Conservation (phyloP, 2,797 vertebrate genomes). For the Cynodonichthys magdalenae region DNA sequence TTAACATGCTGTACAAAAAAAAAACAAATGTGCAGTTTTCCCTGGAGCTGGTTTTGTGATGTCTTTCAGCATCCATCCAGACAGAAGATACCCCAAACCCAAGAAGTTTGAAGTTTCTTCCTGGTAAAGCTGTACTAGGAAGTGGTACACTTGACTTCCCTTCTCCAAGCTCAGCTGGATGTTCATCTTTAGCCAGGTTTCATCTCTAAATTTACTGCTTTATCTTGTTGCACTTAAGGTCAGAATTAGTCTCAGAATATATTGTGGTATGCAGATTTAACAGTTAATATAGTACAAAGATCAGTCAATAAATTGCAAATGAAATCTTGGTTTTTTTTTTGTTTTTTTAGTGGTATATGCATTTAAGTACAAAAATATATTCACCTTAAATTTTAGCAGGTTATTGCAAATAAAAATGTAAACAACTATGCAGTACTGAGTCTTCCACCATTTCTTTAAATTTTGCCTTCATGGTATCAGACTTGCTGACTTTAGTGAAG, state of each 20-base stretch:
- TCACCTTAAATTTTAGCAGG: too few relatives aligned
- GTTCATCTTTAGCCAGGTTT: constrained; percentile 83
- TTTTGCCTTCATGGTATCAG: too few relatives aligned
- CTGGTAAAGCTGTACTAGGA: constrained; percentile 81
- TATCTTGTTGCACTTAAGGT: not conserved
- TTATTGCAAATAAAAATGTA: too few relatives aligned
- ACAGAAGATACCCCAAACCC: constrained; percentile 87
- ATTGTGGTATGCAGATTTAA: not conserved
- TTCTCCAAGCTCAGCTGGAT: constrained; percentile 70
- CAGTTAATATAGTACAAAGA: too few relatives aligned
- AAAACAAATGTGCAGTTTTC: not conserved
- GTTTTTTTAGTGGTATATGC: not conserved
- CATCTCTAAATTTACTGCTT: constrained; percentile 1
- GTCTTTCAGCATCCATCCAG: constrained; percentile 78
- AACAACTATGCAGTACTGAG: too few relatives aligned
- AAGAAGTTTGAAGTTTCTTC: constrained; percentile 85
- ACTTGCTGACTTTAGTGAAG: too few relatives aligned
- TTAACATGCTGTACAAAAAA: too few relatives aligned
- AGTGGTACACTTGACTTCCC: constrained; percentile 83
- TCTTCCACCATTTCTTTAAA: too few relatives aligned
- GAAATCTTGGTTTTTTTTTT: not conserved
- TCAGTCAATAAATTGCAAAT: too few relatives aligned
- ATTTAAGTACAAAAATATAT: too few relatives aligned
- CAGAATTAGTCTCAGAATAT: not conserved
- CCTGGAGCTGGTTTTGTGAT: not conserved